Evolutionary conservation across 2,888 invertebrate species (phyloP), one percentile per base, ranked within the genome.

Genomic region (Plagodis pulveraria): DNA sequence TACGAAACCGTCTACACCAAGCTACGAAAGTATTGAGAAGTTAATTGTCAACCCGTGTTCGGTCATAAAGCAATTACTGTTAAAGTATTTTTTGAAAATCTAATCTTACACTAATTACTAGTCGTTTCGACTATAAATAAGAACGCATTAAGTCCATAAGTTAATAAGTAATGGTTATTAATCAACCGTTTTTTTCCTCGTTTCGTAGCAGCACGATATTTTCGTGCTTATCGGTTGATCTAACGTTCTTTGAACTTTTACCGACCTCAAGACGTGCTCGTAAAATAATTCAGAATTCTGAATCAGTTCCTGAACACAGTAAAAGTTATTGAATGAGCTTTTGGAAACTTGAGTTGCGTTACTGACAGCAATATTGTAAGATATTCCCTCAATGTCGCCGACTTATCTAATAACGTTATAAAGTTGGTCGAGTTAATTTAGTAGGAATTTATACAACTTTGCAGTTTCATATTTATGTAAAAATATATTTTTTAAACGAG

Each of bases 171-270:
- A 63, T 57, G 50, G 65, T 64, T 57, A 66, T 68, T 55, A 64
- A 61, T 63, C 62, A 63, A 60, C 48, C 43, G 44, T 60, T 63
- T 66, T 22, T 65, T 66, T 58, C 66, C 62, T 65, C 57, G 64
- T 57, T 58, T 52, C 57, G 56, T 46, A 40, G 58, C 46, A 50
- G 66, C 68, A 66, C 81, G 78, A 73, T 68, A 78, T 74, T 73
- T 61, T 57, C 41, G 50, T 36, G 61, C 67, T 81, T 83, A 87
- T 89, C 89, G 84, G 76, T 74, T 75, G 74, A 89, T 89, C 88
- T 78, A 58, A 73, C 77, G 81, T 83, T 77, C 83, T 80, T 81
- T 87, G 84, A 85, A 86, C 86, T 82, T 81, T 73, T 63, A 68
- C 67, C 66, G 49, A 44, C 53, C 58, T 50, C 40, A 22, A 42